Percentiles rank a stretch among this genome's conserved stretches.
Conservation (phyloP, 2,113 vertebrate genomes). For the Rattus norvegicus region GRCr8 NC_086039.1:36305501-36306000, state of each 20-base stretch:
- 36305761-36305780: not conserved
- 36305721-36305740: not conserved
- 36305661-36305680: constrained; percentile 18
- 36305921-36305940: not conserved
- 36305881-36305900: not conserved
- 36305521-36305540: not conserved
- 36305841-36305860: not conserved
- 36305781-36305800: not conserved
- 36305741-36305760: not conserved
- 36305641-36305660: not conserved
- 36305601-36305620: not conserved
- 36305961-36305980: not conserved
- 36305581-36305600: not conserved
- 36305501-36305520: not conserved
- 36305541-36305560: not conserved
- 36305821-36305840: not conserved
- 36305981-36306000: not conserved
- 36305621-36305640: constrained; percentile 36
- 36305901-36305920: not conserved
- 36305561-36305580: not conserved
- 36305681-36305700: constrained; percentile 13
- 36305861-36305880: not conserved
- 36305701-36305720: constrained; percentile 14
- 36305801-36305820: not conserved
- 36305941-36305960: not conserved